Conservation (phyloP, 2,888 invertebrate genomes). For the Caenorhabditis plicata region DNA sequence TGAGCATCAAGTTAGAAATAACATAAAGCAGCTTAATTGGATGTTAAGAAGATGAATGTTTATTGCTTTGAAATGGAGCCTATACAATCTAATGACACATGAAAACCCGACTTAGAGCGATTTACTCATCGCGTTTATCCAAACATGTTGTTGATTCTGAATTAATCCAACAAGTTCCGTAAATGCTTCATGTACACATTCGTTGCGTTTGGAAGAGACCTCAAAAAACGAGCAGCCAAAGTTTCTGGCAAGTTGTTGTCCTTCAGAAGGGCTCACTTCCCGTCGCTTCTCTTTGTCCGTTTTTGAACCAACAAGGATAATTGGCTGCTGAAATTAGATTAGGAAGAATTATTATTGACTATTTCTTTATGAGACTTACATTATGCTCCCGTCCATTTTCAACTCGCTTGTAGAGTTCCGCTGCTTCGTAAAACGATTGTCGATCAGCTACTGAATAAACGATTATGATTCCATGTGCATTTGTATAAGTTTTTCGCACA, state of each 20-base stretch:
- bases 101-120: background rate
- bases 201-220: constrained; percentile 39
- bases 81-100: background rate
- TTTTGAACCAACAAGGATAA: constrained; percentile 36
- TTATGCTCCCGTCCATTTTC: constrained; percentile 23
- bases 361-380: constrained; percentile 9
- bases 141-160: constrained; percentile 16
- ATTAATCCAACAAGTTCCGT: constrained; percentile 22
- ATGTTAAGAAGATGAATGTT: background rate
- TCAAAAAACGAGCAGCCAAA: constrained; percentile 36
- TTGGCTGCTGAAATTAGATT: constrained; percentile 22
- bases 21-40: background rate
- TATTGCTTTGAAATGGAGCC: background rate
- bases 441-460: constrained; percentile 38
- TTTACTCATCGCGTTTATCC: constrained; percentile 7
- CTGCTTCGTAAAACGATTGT: constrained; percentile 34
- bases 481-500: constrained; percentile 15
- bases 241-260: constrained; percentile 29
- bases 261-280: constrained; percentile 29
- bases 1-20: constrained; percentile 7
- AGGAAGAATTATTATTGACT: background rate
- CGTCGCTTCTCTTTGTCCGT: constrained; percentile 30
- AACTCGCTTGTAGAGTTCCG: constrained; percentile 22
- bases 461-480: constrained; percentile 34
- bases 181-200: constrained; percentile 36